Conservation (phyloP, 2,797 vertebrate species). For the Thunnus albacares region DNA sequence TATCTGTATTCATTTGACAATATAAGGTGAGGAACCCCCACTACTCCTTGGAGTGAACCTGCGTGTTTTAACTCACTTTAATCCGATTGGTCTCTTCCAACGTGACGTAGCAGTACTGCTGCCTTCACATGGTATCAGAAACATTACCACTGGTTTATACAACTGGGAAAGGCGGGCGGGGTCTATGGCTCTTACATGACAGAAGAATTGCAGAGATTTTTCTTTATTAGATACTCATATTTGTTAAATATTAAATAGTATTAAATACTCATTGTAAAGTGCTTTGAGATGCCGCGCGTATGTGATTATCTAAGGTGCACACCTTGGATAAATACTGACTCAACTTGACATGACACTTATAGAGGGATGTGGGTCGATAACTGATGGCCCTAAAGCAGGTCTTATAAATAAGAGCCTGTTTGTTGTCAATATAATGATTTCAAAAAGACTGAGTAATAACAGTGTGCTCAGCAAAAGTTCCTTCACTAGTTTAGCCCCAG, state of each 20-base stretch:
- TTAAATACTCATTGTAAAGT: not conserved
- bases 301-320: too few relatives aligned
- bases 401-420: not conserved
- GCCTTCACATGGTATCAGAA: conserved; percentile 64
- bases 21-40: not conserved
- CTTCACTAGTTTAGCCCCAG: not conserved
- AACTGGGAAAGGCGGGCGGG: not conserved
- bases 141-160: conserved; percentile 18
- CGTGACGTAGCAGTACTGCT: conserved; percentile 74
- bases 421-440: not conserved
- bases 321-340: not conserved
- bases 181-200: not conserved
- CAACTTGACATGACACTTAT: not conserved
- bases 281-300: accelerated
- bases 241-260: too few relatives aligned
- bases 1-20: not conserved
- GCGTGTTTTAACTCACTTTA: conserved; percentile 77
- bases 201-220: accelerated
- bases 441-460: not conserved
- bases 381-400: not conserved
- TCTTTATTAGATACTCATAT: too few relatives aligned
- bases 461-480: not conserved
- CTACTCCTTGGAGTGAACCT: conserved; percentile 33
- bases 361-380: not conserved
- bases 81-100: conserved; percentile 82